Evolutionary conservation across 1,140 invertebrate genomes (phyloP), one percentile per base, ranked within the genome.

Genomic region (Melipona quadrifasciata): DNA sequence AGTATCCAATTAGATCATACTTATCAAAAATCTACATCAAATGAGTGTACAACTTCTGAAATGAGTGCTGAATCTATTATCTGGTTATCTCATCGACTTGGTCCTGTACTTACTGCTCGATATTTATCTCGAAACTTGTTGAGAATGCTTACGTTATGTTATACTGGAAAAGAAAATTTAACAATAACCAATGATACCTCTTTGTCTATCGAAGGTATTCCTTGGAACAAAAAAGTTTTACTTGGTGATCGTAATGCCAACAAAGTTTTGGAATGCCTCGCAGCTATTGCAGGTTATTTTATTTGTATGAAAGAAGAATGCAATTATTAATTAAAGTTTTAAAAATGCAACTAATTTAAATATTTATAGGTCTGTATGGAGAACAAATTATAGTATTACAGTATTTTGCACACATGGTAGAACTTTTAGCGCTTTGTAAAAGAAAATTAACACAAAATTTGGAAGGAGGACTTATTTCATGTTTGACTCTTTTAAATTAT

Each of bases 381-480:
- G 98, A 99, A 92, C 97, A 99, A 91, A 97, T 99, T 71, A 97
- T 99, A 87, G 95, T 99, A 58, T 95, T 98, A 58, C 99, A 99
- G 95, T 99, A 99, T 93, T 95, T 99, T 76, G 98, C 98, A 1
- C 98, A 99, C 92, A 97, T 98, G 93, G 96, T 97, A 21, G 98
- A 99, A 91, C 91, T 98, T 27, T 96, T 98, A 76, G 96, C 96
- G 11, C 95, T 97, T 5, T 98, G 97, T 86, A 96, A 97, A 78
- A 96, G 96, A 73, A 97, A 97, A 86, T 92, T 99, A 78, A 98
- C 98, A 2, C 94, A 96, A 17, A 97, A 97, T 90, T 95, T 98
- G 57, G 98, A 99, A 95, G 98, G 98, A 53, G 98, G 98, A 3
- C 95, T 99, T 6, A 96, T 99, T 77, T 98, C 98, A 6, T 97